A percentile compares a stretch with the other conserved stretches of the same genome.
phyloP scores from a whole-genome alignment of 2,113 vertebrate genomes.

The Cyanoramphus novaezelandiae region DNA sequence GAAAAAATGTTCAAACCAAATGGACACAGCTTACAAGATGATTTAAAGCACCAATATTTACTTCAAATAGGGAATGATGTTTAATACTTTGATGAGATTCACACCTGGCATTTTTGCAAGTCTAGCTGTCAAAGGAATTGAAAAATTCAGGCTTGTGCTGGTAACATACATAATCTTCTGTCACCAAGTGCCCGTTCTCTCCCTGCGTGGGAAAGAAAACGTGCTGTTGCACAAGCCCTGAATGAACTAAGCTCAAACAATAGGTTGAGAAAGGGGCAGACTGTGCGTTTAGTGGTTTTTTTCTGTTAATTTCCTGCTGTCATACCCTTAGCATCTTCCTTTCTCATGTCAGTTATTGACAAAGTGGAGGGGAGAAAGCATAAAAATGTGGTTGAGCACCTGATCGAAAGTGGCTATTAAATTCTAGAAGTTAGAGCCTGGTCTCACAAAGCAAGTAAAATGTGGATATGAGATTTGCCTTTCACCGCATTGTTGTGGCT shows the following conservation, averaged over 20 bases:
- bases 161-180: neutral
- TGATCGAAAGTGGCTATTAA: neutral
- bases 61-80: neutral
- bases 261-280: neutral
- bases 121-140: neutral
- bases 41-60: neutral
- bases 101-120: neutral
- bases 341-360: neutral
- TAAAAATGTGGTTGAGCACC: neutral
- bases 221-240: neutral
- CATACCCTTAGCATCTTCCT: neutral
- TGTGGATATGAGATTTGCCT: neutral
- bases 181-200: neutral
- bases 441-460: neutral
- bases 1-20: neutral
- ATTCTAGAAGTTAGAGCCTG: neutral
- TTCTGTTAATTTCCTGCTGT: neutral
- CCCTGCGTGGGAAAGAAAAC: neutral
- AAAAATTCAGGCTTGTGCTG: neutral
- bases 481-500: neutral
- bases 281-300: neutral
- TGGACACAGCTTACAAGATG: neutral
- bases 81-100: neutral
- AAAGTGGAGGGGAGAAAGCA: neutral
- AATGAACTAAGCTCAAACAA: neutral